phyloP scores from a whole-genome alignment of 2,797 vertebrate species.

The Novumbra hubbsi region DNA sequence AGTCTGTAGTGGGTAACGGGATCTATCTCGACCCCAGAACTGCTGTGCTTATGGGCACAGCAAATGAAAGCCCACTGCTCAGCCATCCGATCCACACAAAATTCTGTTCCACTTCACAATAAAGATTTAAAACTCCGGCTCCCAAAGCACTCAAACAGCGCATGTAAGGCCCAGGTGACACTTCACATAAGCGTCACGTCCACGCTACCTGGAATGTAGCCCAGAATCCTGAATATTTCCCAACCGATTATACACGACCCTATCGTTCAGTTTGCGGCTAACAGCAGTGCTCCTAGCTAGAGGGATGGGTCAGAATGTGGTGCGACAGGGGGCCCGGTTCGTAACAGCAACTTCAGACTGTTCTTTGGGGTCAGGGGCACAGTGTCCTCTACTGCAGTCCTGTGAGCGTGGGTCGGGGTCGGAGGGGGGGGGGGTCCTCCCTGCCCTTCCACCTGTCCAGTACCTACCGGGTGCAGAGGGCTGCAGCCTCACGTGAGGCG shows the following conservation, averaged over 20 bases:
- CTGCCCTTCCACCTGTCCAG: slow-evolving; percentile 39
- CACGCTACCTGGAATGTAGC: too few relatives aligned
- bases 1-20: neutral
- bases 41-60: neutral
- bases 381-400: neutral
- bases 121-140: neutral
- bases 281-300: neutral
- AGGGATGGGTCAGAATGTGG: neutral
- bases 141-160: neutral
- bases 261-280: neutral
- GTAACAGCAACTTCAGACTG: neutral
- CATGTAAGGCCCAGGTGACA: neutral
- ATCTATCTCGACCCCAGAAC: neutral
- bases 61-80: neutral
- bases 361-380: neutral
- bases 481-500: slow-evolving; percentile 84
- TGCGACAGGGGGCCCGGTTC: neutral
- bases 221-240: too few relatives aligned
- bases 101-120: neutral
- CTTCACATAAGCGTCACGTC: too few relatives aligned
- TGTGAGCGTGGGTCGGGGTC: slow-evolving; percentile 1
- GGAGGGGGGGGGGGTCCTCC: neutral
- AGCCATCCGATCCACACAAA: neutral
- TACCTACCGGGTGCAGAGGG: slow-evolving; percentile 94
- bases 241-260: too few relatives aligned